Base-by-base conservation (phyloP, 2,888 invertebrate genomes). In the Coelinius sp. region DNA sequence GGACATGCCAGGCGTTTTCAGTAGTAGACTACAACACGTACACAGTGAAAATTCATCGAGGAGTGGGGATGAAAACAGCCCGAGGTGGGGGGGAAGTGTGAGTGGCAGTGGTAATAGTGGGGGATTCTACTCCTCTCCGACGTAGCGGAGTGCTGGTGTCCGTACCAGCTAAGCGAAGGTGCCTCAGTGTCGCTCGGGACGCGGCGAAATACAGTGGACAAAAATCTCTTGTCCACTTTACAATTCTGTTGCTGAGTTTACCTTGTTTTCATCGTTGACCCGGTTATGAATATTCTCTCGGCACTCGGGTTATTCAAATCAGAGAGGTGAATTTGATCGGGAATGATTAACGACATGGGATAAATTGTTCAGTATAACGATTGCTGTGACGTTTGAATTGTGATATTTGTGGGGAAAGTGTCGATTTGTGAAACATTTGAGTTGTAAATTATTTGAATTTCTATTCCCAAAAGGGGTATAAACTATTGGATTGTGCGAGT, bases 131-230 rank as follows among this genome's bases (percentile, higher is more conserved):
- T 77, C 68, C 76, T 69, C 77, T 80, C 78, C 79, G n/a, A 79
- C 79, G 80, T 80, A 78, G 83, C 77, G 78, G 80, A 79, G 78
- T 76, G 78, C 75, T 77, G 80, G 83, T 81, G 82, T 82, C 81
- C 81, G 84, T 82, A 82, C 81, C 83, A 81, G 81, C 81, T 79
- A 17, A 76, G 77, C 76, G 75, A 76, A 76, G 78, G 75, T 79
- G 79, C 77, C 73, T 83, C 85, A 87, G 86, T 87, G 81, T 86
- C 81, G 86, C 83, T 87, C 82, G 82, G 83, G 79, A 83, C 81
- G 83, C 82, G 81, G 82, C 76, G 75, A 77, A 81, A 81, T 80
- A 76, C 77, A 83, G 83, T 82, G 69, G 74, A 66, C 71, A 59
- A 67, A 35, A 67, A 35, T 64, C 52, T 66, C 24, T 64, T 63